Conservation (phyloP, 2,888 invertebrate genomes). For the Erebia ligea region DNA sequence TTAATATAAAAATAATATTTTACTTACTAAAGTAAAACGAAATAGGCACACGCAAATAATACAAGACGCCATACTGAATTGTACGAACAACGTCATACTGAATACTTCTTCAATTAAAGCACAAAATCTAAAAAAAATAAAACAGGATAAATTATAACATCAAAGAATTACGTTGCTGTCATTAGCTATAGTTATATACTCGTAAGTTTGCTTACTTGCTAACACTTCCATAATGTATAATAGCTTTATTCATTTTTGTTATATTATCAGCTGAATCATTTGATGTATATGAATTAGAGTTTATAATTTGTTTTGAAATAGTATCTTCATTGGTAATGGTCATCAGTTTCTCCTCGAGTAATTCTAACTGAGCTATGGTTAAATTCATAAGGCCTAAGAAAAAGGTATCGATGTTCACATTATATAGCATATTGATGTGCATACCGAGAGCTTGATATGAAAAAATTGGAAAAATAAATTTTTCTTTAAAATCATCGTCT, state of each 20-base stretch:
- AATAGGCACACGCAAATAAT: conserved; percentile 65
- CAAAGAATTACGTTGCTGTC: background rate
- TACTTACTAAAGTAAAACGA: conserved; percentile 65
- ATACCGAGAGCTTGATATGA: conserved; percentile 60
- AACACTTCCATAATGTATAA: conserved; percentile 57
- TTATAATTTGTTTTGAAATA: background rate
- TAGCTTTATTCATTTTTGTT: conserved; percentile 51
- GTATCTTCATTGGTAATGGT: conserved; percentile 46
- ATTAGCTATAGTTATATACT: background rate
- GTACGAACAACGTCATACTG: conserved; percentile 57
- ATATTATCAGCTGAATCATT: conserved; percentile 40
- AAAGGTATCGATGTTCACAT: conserved; percentile 60
- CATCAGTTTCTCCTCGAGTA: conserved; percentile 57
- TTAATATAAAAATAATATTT: background rate
- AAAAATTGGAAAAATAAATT: conserved; percentile 55
- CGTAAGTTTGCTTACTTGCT: conserved; percentile 54
- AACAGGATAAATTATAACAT: background rate
- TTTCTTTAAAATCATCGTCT: conserved; percentile 47
- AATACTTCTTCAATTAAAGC: conserved; percentile 57
- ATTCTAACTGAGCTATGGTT: conserved; percentile 60
- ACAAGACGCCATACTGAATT: conserved; percentile 61
- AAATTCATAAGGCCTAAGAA: conserved; percentile 60
- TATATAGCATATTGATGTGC: conserved; percentile 55
- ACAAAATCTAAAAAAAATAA: conserved; percentile 59
- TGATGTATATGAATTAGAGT: conserved; percentile 11